Base-by-base conservation (phyloP, 2,113 vertebrate genomes). In the Colaptes auratus region DNA sequence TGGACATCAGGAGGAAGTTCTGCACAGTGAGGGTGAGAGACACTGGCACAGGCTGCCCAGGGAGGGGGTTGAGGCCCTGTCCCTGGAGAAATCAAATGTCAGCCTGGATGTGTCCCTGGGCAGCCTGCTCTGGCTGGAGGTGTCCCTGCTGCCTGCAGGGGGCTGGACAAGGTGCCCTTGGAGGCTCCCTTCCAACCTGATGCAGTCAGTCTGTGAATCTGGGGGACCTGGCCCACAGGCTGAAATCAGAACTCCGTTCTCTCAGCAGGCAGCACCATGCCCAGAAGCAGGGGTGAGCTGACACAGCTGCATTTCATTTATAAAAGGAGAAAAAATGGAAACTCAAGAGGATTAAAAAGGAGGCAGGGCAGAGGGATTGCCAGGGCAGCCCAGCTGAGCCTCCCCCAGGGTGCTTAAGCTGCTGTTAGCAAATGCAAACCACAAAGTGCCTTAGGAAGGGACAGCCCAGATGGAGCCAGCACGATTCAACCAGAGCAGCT, bases 291-390 rank as follows among this genome's bases (percentile, higher is more conserved):
- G 80, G 36, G 33, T 1, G 3, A 44, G 63, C 30, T 3, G 1
- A 21, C 15, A 44, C 20, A 35, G 60, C n/a, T 2, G 2, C n/a
- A 55, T 73, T 69, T 80, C 31, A 67, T 72, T 79, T 95, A 72
- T 65, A 46, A 90, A 90, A 83, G 46, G 52, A 46, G 13, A 31
- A 73, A 92, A 93, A 90, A 61, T 39, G 42, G 61, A 66, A 66
- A 90, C 72, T 80, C 52, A 58, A 90, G 83, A 86, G 86, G 86
- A 92, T 95, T 92, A 93, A 80, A 61, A 59, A 53, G 39, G 60
- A 64, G 72, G 83, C 74, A 77, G 46, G 80, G 83, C 69, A 77
- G n/a, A 39, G 86, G 77, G 64, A 86, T 94, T 80, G 79, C n/a
- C 65, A 55, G 72, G 31, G 33, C 75, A 90, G 86, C 65, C 44